phyloP scores from a whole-genome alignment of 2,113 vertebrate genomes.

The Lonchura striata region DNA sequence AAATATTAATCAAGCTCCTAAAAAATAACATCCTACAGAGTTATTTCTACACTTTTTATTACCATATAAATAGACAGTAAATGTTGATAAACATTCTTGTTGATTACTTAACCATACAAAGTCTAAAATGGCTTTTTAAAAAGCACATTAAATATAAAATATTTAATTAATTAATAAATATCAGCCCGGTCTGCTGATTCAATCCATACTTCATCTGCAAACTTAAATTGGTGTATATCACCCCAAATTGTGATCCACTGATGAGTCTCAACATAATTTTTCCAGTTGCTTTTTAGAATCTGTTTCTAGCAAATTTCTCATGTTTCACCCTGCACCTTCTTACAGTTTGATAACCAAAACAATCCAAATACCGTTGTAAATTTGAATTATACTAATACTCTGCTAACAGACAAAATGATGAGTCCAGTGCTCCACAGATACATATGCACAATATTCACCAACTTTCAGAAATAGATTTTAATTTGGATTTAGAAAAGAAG shows the following conservation, averaged over 20 bases:
- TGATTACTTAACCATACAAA: background rate
- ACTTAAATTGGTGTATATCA: background rate
- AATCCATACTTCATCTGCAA: background rate
- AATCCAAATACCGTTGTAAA: background rate
- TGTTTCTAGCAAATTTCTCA: background rate
- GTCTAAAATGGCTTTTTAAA: background rate
- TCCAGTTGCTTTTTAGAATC: background rate
- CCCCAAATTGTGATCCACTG: background rate
- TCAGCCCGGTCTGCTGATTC: no score
- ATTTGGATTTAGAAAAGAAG: background rate
- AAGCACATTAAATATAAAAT: background rate
- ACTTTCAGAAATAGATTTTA: background rate
- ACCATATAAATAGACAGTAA: background rate
- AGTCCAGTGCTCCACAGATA: background rate
- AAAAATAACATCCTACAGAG: background rate
- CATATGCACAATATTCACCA: background rate
- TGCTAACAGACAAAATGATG: background rate
- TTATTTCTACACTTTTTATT: background rate
- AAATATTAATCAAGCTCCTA: slow-evolving; percentile 3
- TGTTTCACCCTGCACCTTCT: background rate
- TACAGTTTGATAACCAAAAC: background rate
- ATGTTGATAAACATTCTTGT: background rate
- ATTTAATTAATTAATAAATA: no score
- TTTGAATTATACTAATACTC: background rate
- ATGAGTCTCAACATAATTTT: background rate